Evolutionary conservation across 2,113 vertebrate genomes (phyloP).

Genomic region (Apaloderma vittatum): DNA sequence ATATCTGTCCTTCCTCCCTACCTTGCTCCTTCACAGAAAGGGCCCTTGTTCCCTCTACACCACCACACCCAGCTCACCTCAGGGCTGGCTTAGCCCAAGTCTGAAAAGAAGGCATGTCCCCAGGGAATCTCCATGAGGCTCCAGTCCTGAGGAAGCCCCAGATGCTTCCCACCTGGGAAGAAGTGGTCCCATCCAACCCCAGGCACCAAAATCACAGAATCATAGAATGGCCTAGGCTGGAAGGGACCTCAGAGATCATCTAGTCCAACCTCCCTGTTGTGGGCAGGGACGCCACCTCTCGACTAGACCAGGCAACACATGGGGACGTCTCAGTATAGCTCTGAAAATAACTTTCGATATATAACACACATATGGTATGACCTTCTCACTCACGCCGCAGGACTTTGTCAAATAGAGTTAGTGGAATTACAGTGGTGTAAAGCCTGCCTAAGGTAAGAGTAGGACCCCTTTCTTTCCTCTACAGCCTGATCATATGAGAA

Average conservation of each 20-base stretch:
- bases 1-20: neutral
- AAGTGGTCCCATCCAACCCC: neutral
- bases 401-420: neutral
- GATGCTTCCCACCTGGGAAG: neutral
- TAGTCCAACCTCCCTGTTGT: no score
- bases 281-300: no score
- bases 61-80: neutral
- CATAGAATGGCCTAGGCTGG: no score
- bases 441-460: neutral
- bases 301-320: no score
- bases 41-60: neutral
- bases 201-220: neutral
- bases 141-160: neutral
- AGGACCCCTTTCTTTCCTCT: neutral
- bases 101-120: neutral
- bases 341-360: neutral
- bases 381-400: neutral
- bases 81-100: neutral
- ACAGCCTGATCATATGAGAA: neutral
- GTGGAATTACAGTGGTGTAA: neutral
- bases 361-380: neutral
- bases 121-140: neutral
- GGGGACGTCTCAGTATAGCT: neutral
- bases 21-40: neutral
- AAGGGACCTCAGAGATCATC: no score